These are phyloP conservation scores for Helicoverpa zea DNA, from an alignment of 1,140 invertebrate species.

Conservation along the genomic window DNA sequence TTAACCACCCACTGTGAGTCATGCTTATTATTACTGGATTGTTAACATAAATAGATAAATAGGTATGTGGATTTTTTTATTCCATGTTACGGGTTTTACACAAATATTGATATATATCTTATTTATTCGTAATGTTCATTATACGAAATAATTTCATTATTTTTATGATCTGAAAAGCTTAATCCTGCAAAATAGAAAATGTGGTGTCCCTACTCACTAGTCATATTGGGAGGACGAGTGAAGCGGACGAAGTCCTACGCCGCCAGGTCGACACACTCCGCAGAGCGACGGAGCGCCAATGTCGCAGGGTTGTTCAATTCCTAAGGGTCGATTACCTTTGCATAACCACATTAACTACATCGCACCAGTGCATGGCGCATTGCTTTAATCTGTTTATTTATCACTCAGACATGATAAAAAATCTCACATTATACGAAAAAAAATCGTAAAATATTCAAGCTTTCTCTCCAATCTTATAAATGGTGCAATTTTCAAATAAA, in stretches of 20 bases:
- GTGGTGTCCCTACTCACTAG: constrained; percentile 19
- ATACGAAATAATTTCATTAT: too few species aligned
- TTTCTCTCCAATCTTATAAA: not conserved
- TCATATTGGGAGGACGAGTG: constrained; percentile 23
- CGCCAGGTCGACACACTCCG: constrained; percentile 53
- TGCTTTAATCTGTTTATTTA: constrained; percentile 38
- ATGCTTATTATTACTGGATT: too few species aligned
- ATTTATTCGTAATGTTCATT: too few species aligned
- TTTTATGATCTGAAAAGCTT: too few species aligned
- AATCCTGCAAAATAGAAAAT: too few species aligned
- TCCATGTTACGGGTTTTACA: too few species aligned
- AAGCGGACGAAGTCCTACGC: constrained; percentile 42
- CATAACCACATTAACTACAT: constrained; percentile 31
- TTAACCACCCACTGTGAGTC: too few species aligned
- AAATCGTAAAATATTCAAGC: constrained; percentile 9
- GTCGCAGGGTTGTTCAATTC: constrained; percentile 56
- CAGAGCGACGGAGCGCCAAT: constrained; percentile 48
- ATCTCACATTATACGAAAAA: not conserved
- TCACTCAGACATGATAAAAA: constrained; percentile 28
- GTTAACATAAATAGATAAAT: too few species aligned
- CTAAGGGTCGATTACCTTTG: constrained; percentile 51
- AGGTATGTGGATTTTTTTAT: too few species aligned
- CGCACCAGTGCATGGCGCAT: constrained; percentile 3
- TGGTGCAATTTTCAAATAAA: constrained; percentile 1
- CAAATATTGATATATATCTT: too few species aligned